Evolutionary conservation across 2,797 vertebrate species (phyloP).

Genomic region (Pelobates cultripes): DNA sequence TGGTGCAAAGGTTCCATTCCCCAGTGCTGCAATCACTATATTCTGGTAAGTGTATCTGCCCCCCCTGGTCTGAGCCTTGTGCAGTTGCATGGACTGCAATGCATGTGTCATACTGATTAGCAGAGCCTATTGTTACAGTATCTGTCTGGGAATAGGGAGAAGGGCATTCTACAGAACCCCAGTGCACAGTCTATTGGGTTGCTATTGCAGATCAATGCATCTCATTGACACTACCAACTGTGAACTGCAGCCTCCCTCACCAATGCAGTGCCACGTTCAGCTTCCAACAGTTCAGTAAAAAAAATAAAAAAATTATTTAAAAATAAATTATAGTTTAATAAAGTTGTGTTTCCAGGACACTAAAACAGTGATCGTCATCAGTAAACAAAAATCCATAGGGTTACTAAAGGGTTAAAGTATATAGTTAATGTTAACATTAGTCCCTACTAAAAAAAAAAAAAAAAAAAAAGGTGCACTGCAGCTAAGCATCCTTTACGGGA

Average conservation of each 20-base stretch:
- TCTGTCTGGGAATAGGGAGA: background rate
- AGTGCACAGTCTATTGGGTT: background rate
- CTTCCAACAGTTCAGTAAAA: too few species aligned
- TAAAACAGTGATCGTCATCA: conserved; percentile 39
- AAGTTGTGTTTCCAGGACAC: conserved; percentile 15
- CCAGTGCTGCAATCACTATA: conserved; percentile 25
- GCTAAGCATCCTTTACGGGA: conserved; percentile 1
- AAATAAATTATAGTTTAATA: background rate
- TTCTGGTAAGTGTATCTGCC: conserved; percentile 34
- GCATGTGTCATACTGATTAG: background rate
- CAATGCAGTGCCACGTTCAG: background rate
- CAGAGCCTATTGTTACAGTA: conserved; percentile 1
- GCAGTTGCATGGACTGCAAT: background rate
- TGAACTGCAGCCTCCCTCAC: background rate
- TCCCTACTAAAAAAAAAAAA: too few species aligned
- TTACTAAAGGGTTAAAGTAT: conserved; percentile 8
- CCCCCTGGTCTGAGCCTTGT: background rate
- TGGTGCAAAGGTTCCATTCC: conserved; percentile 21
- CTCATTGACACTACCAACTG: conserved; percentile 2
- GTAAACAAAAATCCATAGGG: conserved; percentile 1
- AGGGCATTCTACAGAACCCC: background rate
- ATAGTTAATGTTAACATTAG: background rate
- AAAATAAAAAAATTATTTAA: background rate
- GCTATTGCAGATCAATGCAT: conserved; percentile 10
- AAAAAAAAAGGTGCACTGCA: background rate